Percentiles rank a stretch among this genome's conserved stretches.
phyloP scores from a whole-genome alignment of 2,113 vertebrate genomes.

The Oreotrochilus melanogaster region DNA sequence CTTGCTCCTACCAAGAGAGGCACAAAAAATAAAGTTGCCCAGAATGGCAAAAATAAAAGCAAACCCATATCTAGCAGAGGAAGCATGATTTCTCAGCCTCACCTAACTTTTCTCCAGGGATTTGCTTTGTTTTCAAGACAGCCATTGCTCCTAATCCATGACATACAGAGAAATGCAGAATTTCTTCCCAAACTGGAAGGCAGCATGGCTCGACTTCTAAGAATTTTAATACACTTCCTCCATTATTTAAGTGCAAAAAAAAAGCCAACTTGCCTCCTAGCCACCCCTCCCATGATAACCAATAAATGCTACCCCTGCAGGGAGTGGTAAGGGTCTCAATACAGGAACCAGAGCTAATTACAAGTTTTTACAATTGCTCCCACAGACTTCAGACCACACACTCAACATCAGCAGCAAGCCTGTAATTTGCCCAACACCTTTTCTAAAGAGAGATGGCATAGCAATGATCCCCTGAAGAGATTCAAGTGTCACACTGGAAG shows the following conservation, averaged over 20 bases:
- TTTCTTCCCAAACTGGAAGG: background rate
- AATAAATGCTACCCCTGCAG: background rate
- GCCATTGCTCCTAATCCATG: background rate
- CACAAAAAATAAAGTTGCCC: background rate
- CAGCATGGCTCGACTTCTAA: background rate
- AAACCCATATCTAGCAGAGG: background rate
- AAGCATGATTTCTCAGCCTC: background rate
- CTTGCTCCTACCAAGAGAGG: background rate
- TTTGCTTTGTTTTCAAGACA: background rate
- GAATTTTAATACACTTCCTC: background rate
- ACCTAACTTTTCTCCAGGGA: background rate
- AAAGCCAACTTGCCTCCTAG: background rate
- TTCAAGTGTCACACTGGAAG: background rate
- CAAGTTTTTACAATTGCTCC: background rate
- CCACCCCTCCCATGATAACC: background rate
- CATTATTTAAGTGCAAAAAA: background rate
- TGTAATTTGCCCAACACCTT: background rate
- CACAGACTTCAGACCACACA: background rate
- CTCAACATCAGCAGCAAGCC: background rate
- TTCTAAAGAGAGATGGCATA: background rate
- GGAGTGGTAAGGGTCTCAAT: background rate
- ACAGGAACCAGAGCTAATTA: background rate
- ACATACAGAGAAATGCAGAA: background rate
- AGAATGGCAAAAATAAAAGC: background rate
- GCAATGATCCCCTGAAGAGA: background rate